Percentiles rank a stretch among this genome's conserved stretches.
These are phyloP conservation scores for Meloe dianella DNA, from an alignment of 2,888 invertebrate genomes.

Conservation along the genomic window DNA sequence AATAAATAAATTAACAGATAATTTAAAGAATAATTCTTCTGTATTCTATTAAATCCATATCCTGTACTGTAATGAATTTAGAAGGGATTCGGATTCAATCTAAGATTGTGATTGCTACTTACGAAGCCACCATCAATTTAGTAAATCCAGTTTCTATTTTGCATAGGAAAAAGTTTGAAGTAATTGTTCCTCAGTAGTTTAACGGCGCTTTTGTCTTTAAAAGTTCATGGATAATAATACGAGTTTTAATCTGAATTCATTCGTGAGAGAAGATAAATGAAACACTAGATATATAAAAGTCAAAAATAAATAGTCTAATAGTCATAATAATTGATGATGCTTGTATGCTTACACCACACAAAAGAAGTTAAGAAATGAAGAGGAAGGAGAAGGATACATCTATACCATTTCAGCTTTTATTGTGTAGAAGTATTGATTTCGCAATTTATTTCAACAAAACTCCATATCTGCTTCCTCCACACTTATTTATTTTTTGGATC, in stretches of 20 bases:
- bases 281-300: not conserved
- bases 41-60: not conserved
- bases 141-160: not conserved
- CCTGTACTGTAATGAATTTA: not conserved
- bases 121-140: not conserved
- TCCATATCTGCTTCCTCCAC: not conserved
- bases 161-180: not conserved
- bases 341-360: not conserved
- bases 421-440: constrained; percentile 16
- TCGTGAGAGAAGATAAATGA: not conserved
- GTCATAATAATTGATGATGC: constrained; percentile 9
- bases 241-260: not conserved
- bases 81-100: constrained; percentile 2
- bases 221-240: not conserved
- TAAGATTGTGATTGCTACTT: not conserved
- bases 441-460: not conserved
- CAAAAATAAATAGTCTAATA: not conserved
- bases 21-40: not conserved
- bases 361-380: not conserved
- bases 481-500: not conserved
- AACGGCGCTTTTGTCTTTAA: not conserved
- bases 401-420: not conserved
- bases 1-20: not conserved
- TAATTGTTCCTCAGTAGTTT: not conserved
- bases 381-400: not conserved